These are phyloP conservation scores for Dasyornis broadbenti DNA, from an alignment of 2,113 vertebrate species.

Conservation along the genomic window DNA sequence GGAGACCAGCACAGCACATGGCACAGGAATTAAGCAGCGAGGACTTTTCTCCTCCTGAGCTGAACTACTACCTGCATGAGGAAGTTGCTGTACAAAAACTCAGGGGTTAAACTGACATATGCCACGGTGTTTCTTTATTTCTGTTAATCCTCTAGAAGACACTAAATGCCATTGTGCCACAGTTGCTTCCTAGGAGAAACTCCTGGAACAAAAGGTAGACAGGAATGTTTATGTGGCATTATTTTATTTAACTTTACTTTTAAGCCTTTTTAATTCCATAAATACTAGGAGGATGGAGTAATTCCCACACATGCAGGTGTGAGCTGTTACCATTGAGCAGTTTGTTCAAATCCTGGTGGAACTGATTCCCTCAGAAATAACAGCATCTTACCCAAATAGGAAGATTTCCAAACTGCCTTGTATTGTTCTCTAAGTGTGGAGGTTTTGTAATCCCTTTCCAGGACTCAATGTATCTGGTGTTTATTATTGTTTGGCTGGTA, in stretches of 20 bases:
- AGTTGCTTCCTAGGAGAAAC: background rate
- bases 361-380: background rate
- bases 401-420: background rate
- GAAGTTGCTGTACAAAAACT: background rate
- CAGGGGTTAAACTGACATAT: background rate
- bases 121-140: background rate
- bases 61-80: background rate
- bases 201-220: background rate
- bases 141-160: background rate
- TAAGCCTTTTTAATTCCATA: background rate
- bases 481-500: background rate
- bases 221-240: background rate
- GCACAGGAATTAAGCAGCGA: background rate
- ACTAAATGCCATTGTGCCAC: background rate
- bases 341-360: background rate
- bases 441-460: background rate
- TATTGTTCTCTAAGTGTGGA: background rate
- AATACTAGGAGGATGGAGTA: background rate
- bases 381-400: background rate
- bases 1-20: background rate
- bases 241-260: background rate
- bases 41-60: background rate
- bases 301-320: background rate
- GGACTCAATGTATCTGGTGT: background rate
- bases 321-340: background rate